These are phyloP conservation scores for Clistopyga incitator DNA, from an alignment of 2,888 invertebrate genomes.

Conservation along the genomic window DNA sequence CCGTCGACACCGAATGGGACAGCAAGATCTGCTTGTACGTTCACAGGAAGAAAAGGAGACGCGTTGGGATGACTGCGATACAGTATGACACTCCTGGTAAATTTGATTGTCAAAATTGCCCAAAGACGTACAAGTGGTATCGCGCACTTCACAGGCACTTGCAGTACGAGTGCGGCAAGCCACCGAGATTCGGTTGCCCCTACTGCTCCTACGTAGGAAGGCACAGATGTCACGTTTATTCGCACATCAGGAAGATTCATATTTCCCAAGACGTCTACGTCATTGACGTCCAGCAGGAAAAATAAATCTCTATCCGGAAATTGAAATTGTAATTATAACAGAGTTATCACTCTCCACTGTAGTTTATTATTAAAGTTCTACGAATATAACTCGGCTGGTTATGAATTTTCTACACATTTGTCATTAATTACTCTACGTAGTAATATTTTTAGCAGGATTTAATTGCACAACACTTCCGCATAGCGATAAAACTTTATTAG, in stretches of 20 bases:
- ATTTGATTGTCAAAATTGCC: constrained; percentile 73
- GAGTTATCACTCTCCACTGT: neutral
- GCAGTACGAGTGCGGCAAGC: constrained; percentile 81
- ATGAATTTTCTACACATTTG: neutral
- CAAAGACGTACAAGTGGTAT: constrained; percentile 74
- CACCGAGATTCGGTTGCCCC: constrained; percentile 79
- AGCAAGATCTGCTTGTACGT: neutral
- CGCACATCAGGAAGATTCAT: constrained; percentile 74
- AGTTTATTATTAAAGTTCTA: neutral
- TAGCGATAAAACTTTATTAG: too few relatives aligned
- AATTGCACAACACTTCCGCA: too few relatives aligned
- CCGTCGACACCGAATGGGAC: constrained; percentile 14
- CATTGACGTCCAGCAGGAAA: constrained; percentile 72
- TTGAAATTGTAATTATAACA: constrained; percentile 7
- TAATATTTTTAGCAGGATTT: too few relatives aligned
- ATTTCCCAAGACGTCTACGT: constrained; percentile 76
- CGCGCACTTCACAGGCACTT: constrained; percentile 68
- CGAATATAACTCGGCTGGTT: neutral
- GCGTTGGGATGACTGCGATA: neutral
- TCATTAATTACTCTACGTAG: too few relatives aligned
- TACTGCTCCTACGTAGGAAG: constrained; percentile 57
- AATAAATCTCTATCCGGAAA: neutral
- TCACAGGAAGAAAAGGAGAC: neutral
- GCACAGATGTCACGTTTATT: constrained; percentile 70
- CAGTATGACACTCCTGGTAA: constrained; percentile 7